Base-by-base conservation (phyloP, 2,113 vertebrate genomes). In the Accipiter virgatus region DNA sequence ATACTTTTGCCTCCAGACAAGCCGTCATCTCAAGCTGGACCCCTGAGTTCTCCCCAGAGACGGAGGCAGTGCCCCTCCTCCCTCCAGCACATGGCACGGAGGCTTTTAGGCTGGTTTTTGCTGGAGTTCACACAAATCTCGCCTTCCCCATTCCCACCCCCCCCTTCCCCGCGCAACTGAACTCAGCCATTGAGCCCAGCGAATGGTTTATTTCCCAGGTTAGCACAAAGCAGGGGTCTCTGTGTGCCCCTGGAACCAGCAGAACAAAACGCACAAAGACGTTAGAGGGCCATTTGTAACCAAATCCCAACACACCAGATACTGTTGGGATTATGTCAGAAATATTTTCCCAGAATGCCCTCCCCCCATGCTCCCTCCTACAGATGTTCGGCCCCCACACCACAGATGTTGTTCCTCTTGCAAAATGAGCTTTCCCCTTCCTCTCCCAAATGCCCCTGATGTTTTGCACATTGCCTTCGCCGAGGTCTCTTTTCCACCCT, bases 261-360 rank as follows among this genome's bases (percentile, higher is more conserved):
- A 97, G 97, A 98, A 97, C 97, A 98, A 98, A 97, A 98, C 81
- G 87, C 95, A 94, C 96, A 97, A 97, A 97, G 97, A 97, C 80
- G 87, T 96, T 94, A 91, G 96, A 97, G 95, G 96, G 97, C 97
- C 97, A 97, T 98, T 97, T 97, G 97, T 97, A 98, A 98, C 95
- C 96, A 97, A 98, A 98, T 97, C 97, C 94, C 95, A 97, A 96
- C 91, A 96, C 95, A 97, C 97, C 96, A 98, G 97, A 97, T 97
- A 97, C 97, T 96, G 96, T 97, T 98, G 97, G 97, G 97, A 98
- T 98, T 98, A 98, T 97, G 96, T 94, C 97, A 96, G 95, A 97
- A 97, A 97, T 97, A 97, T 97, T 97, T 98, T 97, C 97, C 95
- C 97, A 98, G 95, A 98, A 98, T 96, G 95, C 97, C 95, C 95